Conservation (phyloP, 2,797 vertebrate genomes). For the Hypotaenidia philippensis region DNA sequence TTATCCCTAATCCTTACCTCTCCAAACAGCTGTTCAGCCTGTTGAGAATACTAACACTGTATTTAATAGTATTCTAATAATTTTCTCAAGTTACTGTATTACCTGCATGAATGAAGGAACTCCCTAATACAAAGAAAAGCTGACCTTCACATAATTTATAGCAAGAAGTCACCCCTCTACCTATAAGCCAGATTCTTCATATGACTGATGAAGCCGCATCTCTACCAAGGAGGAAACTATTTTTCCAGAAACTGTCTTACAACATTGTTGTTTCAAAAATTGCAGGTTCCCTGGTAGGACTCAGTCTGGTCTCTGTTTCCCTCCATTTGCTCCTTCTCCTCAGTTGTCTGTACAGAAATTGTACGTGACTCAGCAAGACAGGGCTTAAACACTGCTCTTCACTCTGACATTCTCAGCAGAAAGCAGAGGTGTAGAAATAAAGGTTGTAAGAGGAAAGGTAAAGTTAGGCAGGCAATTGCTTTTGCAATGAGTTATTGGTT, state of each 20-base stretch:
- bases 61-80: slow-evolving; percentile 14
- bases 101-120: slow-evolving; percentile 2
- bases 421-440: background rate
- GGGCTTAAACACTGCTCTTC: background rate
- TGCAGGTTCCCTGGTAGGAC: background rate
- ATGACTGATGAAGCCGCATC: background rate
- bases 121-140: slow-evolving; percentile 9
- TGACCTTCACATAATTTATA: background rate
- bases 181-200: background rate
- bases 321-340: background rate
- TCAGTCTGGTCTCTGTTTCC: background rate
- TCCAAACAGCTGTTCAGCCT: slow-evolving; percentile 8
- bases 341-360: background rate
- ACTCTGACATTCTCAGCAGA: background rate
- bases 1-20: slow-evolving; percentile 15
- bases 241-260: background rate
- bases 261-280: background rate
- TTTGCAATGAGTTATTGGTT: background rate
- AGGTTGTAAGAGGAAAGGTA: background rate
- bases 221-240: background rate
- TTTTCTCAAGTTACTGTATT: background rate
- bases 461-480: background rate
- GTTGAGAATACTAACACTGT: background rate
- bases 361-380: background rate
- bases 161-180: background rate